Evolutionary conservation across 2,113 vertebrate species (phyloP), one percentile per base, ranked within the genome.

Genomic region (Heteronetta atricapilla): DNA sequence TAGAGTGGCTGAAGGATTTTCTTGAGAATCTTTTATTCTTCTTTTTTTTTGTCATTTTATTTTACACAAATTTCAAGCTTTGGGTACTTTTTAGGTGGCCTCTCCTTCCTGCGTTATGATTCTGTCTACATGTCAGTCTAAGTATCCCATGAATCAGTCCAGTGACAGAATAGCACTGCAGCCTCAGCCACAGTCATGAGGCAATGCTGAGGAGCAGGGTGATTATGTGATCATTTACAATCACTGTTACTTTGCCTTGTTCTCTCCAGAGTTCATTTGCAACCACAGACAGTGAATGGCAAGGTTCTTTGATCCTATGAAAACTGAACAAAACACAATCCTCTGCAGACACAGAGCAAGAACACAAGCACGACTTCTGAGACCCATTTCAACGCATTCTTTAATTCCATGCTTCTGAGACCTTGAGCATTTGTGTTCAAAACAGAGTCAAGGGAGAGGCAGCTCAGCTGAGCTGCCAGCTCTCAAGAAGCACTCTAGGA

Each of bases 291-390:
- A 55, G 29, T 0, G 12, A 70, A 29, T 18, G 21, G 33, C 38
- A 68, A 79, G 16, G 6, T 10, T 62, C 6, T 36, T 46, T 0
- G 0, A 34, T 36, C 40, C 25, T n/a, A 60, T 18, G 33, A 59
- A 26, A 26, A 16, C 15, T 11, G 23, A 17, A 74, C 42, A 81
- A 52, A 59, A 11, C 13, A 48, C 26, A 66, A 1, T 9, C 2
- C 1, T 0, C 6, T 72, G 68, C 46, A 2, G 10, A 21, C 42
- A 48, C 18, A 31, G 36, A 1, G 8, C 29, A 74, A 42, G 70
- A 60, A 34, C 23, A 62, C 0, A 0, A 64, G 48, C 28, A 3
- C 3, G 26, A 13, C 29, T 60, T 28, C 86, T 58, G 50, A 58
- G 21, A 4, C 42, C 29, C 23, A 28, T 50, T 28, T 60, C 56